phyloP scores from a whole-genome alignment of 2,888 invertebrate genomes.

The Philereme transversata region DNA sequence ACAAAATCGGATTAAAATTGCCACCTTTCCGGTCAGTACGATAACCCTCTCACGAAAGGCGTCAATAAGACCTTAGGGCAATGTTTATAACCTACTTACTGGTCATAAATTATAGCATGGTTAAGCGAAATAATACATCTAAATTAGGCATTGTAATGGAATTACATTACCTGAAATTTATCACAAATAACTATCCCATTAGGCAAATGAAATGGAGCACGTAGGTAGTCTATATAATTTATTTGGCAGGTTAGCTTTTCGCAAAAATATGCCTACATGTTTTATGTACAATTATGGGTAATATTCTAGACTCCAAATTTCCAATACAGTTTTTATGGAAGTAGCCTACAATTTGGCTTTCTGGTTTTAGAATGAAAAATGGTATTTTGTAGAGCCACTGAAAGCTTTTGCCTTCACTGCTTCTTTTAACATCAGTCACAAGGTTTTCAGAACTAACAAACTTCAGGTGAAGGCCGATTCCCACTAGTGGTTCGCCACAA shows the following conservation, averaged over 20 bases:
- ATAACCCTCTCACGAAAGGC: conserved; percentile 30
- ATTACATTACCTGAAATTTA: conserved; percentile 1
- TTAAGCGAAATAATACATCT: not conserved
- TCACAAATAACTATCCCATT: conserved; percentile 12
- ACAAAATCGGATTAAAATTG: conserved; percentile 11
- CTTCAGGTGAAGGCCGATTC: no score
- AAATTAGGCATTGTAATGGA: no score
- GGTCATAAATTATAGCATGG: conserved; percentile 4
- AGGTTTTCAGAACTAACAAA: no score
- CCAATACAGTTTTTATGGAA: no score
- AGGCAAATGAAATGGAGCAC: conserved; percentile 11
- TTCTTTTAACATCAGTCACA: no score
- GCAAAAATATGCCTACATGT: conserved; percentile 4
- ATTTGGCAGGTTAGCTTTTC: conserved; percentile 9
- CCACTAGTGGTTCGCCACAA: no score
- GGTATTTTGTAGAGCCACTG: no score
- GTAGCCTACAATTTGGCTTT: no score
- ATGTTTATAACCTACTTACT: conserved; percentile 29
- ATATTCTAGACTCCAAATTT: no score
- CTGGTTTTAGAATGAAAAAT: no score
- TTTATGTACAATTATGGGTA: not conserved
- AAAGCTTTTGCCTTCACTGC: no score
- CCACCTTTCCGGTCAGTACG: conserved; percentile 8
- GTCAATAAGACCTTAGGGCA: conserved; percentile 14
- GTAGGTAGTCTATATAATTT: conserved; percentile 4